Evolutionary conservation across 1,140 invertebrate genomes (phyloP).

Genomic region (Eriosoma lanigerum): DNA sequence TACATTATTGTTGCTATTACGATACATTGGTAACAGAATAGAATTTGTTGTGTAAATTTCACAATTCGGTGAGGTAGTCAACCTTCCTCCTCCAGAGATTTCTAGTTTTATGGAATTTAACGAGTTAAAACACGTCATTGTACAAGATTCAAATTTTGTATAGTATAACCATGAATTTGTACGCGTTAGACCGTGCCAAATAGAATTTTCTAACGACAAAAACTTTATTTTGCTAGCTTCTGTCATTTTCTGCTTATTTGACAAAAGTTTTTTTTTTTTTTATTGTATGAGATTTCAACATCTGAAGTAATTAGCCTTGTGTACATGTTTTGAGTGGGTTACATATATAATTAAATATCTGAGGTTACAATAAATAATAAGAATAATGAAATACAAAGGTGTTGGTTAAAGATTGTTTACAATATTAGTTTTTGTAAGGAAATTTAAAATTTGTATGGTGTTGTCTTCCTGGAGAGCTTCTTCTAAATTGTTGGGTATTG

Average conservation of each 20-base stretch:
- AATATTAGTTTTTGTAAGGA: no score
- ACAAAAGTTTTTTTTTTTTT: not conserved
- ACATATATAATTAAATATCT: no score
- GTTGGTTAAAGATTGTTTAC: no score
- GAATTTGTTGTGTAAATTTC: not conserved
- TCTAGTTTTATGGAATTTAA: not conserved
- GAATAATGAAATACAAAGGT: no score
- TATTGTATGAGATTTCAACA: no score
- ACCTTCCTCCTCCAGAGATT: slow-evolving; percentile 3
- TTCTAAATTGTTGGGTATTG: not conserved
- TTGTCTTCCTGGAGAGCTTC: not conserved
- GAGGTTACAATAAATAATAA: no score
- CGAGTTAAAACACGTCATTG: not conserved
- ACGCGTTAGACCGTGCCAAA: not conserved
- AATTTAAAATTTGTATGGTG: no score
- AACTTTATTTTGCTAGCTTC: not conserved
- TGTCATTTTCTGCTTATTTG: not conserved
- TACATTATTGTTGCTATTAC: not conserved
- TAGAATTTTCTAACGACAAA: not conserved
- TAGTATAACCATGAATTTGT: not conserved
- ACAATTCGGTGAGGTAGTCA: not conserved
- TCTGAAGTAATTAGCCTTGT: no score
- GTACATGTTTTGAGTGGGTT: no score
- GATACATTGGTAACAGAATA: not conserved
- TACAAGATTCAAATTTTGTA: not conserved